These are phyloP conservation scores for Cassiopea andromeda DNA, from an alignment of 30 jellyfish, hydroid and myxozoan genomes.

Conservation along the genomic window DNA sequence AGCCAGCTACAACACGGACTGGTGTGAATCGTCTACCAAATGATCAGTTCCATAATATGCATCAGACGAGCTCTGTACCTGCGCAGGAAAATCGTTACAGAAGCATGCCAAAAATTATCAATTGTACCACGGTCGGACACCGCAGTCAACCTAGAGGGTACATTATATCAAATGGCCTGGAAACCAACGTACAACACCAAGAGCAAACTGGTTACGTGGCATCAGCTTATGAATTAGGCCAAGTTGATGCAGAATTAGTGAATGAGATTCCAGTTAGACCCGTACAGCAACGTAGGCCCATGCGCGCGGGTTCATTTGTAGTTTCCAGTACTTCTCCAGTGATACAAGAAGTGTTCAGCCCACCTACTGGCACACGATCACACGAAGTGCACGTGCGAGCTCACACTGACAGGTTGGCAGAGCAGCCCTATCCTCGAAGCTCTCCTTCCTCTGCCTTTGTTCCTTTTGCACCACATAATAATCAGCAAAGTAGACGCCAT, in stretches of 20 bases:
- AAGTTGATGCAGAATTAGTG: not conserved
- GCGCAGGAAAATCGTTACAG: conserved; percentile 37
- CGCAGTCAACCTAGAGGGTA: conserved; percentile 53
- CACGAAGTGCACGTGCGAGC: conserved; percentile 17
- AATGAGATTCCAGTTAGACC: conserved; percentile 11
- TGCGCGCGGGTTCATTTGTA: not conserved
- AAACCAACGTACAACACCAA: not conserved
- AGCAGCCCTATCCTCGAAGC: conserved; percentile 23
- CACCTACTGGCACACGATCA: conserved; percentile 40
- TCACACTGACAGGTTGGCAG: conserved; percentile 9
- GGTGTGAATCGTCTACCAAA: conserved; percentile 45
- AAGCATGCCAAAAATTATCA: conserved; percentile 47
- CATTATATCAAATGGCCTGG: conserved; percentile 20
- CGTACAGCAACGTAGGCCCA: conserved; percentile 5
- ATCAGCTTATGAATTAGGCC: conserved; percentile 28
- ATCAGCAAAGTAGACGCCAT: conserved; percentile 33
- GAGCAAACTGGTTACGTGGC: conserved; percentile 19
- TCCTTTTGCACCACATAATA: conserved; percentile 30
- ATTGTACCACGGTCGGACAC: conserved; percentile 51
- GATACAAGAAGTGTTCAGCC: conserved; percentile 44
- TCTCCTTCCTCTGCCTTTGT: conserved; percentile 57
- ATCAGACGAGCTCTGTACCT: conserved; percentile 21
- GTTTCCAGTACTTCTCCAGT: conserved; percentile 51
- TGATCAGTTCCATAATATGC: conserved; percentile 27
- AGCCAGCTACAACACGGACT: conserved; percentile 22